These are phyloP conservation scores for Glyphotaelius pellucidus DNA, from an alignment of 2,888 invertebrate genomes.

Conservation along the genomic window DNA sequence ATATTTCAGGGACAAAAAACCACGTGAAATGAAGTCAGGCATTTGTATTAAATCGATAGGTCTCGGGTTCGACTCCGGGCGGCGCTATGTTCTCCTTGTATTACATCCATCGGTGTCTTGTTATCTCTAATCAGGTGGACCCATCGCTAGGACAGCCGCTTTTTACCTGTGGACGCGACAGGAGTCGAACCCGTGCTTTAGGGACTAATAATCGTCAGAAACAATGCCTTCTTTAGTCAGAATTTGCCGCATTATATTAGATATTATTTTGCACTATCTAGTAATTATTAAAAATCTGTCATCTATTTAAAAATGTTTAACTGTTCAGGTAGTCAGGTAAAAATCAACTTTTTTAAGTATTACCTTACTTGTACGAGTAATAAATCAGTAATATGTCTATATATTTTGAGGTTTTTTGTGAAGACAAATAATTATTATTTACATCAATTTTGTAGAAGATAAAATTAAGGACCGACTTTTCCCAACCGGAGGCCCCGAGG, in stretches of 20 bases:
- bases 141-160: neutral
- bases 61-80: constrained; percentile 28
- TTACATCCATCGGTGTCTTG: constrained; percentile 27
- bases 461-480: too few relatives aligned
- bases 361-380: too few relatives aligned
- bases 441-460: too few relatives aligned
- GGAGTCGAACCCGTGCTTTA: neutral
- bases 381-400: too few relatives aligned
- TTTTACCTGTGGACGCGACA: constrained; percentile 19
- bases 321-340: too few relatives aligned
- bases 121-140: constrained; percentile 15
- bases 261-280: neutral
- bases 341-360: too few relatives aligned
- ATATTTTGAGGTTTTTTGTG: too few relatives aligned
- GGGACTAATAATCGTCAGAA: neutral
- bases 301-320: too few relatives aligned
- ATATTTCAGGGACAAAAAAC: neutral
- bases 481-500: too few relatives aligned
- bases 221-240: neutral
- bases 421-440: too few relatives aligned
- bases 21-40: constrained; percentile 30
- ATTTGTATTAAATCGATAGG: constrained; percentile 30
- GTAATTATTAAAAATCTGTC: neutral
- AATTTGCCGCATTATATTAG: neutral
- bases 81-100: constrained; percentile 38